Percentiles rank a stretch among this genome's conserved stretches.
Evolutionary conservation across 2,113 vertebrate genomes (phyloP).

Genomic region (Tachysurus vachellii): DNA sequence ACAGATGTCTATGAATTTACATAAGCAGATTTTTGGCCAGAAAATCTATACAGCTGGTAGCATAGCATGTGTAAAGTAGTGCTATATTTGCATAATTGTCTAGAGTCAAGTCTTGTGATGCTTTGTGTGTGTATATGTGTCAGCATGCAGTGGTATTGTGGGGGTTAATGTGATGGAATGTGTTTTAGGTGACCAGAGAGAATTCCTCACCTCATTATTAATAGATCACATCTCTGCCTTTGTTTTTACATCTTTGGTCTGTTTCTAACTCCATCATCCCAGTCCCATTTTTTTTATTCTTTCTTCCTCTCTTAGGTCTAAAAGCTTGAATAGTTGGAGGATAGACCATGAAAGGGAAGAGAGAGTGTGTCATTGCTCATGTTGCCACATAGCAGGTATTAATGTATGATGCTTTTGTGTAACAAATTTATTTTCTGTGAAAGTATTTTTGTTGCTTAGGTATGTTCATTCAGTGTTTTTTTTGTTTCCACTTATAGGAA

Average conservation of each 20-base stretch:
- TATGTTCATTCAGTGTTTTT: neutral
- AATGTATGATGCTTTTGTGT: constrained; percentile 53
- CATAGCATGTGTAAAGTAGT: neutral
- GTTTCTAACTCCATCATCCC: constrained; percentile 28
- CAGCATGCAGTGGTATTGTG: constrained; percentile 55
- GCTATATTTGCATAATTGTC: neutral
- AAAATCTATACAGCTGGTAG: neutral
- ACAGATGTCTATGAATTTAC: too few relatives aligned
- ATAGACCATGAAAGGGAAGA: constrained; percentile 53
- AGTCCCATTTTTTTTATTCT: constrained; percentile 25
- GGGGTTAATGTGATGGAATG: constrained; percentile 74
- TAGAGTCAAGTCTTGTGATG: neutral
- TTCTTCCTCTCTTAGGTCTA: constrained; percentile 55
- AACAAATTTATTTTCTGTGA: constrained; percentile 53
- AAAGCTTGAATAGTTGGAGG: constrained; percentile 62
- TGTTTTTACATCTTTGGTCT: constrained; percentile 33
- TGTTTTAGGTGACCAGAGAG: constrained; percentile 72
- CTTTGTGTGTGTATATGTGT: neutral
- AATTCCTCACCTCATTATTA: constrained; percentile 75
- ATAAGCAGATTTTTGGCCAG: neutral
- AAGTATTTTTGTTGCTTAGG: constrained; percentile 47
- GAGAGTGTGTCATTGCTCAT: constrained; percentile 16
- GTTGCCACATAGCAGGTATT: neutral
- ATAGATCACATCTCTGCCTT: constrained; percentile 69
- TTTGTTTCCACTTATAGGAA: too few relatives aligned